These are phyloP conservation scores for Acromyrmex heyeri DNA, from an alignment of 1,140 invertebrate genomes.

Conservation along the genomic window DNA sequence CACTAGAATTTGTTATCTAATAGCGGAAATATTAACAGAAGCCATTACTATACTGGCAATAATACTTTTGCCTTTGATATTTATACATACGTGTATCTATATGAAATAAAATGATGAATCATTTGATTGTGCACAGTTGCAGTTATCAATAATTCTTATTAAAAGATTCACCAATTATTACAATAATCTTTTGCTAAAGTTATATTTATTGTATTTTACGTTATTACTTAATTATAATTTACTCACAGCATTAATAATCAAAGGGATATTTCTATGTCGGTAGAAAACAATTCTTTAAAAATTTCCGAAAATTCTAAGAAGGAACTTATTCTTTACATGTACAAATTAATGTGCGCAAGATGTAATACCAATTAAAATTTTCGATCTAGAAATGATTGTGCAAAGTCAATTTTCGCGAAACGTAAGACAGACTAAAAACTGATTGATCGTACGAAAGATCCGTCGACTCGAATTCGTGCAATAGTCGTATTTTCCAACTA, in stretches of 20 bases:
- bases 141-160: neutral
- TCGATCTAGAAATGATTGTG: neutral
- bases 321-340: neutral
- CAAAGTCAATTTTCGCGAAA: conserved; percentile 40
- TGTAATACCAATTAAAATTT: conserved; percentile 24
- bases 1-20: no score
- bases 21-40: no score
- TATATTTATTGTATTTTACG: neutral
- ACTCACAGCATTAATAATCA: neutral
- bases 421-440: conserved; percentile 30
- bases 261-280: neutral
- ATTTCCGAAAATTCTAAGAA: neutral
- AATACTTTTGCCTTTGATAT: no score
- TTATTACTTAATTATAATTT: neutral
- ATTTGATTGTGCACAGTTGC: neutral
- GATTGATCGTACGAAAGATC: conserved; percentile 50
- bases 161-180: neutral
- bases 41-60: no score
- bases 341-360: neutral
- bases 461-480: conserved; percentile 34
- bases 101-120: neutral
- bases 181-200: neutral
- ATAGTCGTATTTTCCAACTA: neutral
- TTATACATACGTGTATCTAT: neutral
- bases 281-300: neutral